Evolutionary conservation across 2,797 vertebrate genomes (phyloP), one percentile per base, ranked within the genome.

Genomic region (Ibycter americanus): DNA sequence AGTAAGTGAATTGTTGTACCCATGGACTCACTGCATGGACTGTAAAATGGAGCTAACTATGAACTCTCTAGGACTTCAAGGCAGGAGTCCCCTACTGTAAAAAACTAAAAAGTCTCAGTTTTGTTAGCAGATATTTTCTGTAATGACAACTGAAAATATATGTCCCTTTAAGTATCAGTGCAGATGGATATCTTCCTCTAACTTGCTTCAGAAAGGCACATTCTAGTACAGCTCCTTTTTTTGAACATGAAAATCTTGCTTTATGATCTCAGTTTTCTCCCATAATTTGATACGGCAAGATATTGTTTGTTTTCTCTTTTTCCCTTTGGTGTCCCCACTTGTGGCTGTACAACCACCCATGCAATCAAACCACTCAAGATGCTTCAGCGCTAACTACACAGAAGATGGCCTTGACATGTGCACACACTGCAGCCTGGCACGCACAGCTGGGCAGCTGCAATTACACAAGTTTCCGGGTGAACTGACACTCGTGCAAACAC

Each of bases 401-500:
- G 79, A 80, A 54, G 67, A 54, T 0, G 91, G 87, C 94, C 96
- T 94, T 94, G 96, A 94, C 93, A 55, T 0, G 21, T 29, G 72
- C 74, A 25, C 2, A 10, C 0, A 0, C 83, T 59, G 66, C 59
- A 55, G 92, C 58, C 66, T 51, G 38, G 83, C 87, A 58, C 1
- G 1, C 89, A 94, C 85, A 95, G 89, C 95, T 90, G 94, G 91
- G 66, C 87, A 91, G 89, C 91, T 72, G 80, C 83, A 94, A 94
- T 93, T 84, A 68, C 87, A 76, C 77, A 67, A 27, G 58, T 18
- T 58, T 61, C 62, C 11, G 4, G 47, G 42, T 73, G 68, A 88
- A 31, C 79, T 95, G 95, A 96, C 87, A 93, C 83, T 88, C 32
- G 4, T 86, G 95, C 85, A 97, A 96, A 96, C 87, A 95, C 38